Evolutionary conservation across 2,888 invertebrate genomes (phyloP).

Genomic region (Megastigmus dorsalis): DNA sequence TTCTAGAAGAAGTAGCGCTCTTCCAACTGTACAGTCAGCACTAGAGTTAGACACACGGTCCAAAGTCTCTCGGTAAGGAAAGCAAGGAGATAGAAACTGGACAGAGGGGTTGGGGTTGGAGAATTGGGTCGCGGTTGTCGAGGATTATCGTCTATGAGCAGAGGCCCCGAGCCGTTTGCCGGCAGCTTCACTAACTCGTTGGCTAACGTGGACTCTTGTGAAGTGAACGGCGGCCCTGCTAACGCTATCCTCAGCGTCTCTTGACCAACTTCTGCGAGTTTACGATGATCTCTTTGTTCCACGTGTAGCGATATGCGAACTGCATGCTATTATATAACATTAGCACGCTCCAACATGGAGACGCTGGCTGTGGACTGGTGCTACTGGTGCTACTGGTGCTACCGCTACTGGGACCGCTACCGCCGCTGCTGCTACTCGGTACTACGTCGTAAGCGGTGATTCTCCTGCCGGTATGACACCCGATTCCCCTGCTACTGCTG

Average conservation of each 20-base stretch:
- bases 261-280: slow-evolving; percentile 94
- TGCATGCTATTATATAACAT: slow-evolving; percentile 78
- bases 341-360: slow-evolving; percentile 74
- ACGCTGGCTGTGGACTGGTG: slow-evolving; percentile 57
- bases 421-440: neutral
- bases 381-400: neutral
- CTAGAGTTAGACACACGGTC: no score
- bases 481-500: neutral
- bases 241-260: slow-evolving; percentile 85
- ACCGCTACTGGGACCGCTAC: neutral
- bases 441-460: no score
- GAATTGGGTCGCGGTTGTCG: neutral
- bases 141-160: neutral
- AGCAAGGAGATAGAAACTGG: neutral
- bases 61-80: neutral
- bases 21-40: no score
- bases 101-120: neutral
- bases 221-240: neutral
- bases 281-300: slow-evolving; percentile 94
- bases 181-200: no score
- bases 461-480: neutral
- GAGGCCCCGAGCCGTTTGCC: slow-evolving; percentile 15
- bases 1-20: no score
- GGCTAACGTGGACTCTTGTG: no score
- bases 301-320: slow-evolving; percentile 92